Conservation (phyloP, 1,140 invertebrate species). For the Hylaeus volcanicus region DNA sequence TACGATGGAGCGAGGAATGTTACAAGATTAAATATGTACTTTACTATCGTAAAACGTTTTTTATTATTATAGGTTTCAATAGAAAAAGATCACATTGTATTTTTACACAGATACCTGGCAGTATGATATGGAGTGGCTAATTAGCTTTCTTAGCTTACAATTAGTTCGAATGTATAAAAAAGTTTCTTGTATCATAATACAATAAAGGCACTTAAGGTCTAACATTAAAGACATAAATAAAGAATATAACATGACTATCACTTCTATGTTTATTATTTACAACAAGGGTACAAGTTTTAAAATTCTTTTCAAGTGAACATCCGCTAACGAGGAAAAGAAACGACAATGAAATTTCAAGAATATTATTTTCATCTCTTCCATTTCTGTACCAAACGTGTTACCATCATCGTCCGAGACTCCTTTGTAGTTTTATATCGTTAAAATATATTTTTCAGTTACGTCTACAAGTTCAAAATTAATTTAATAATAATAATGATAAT, state of each 20-base stretch:
- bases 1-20: not conserved
- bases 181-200: constrained; percentile 53
- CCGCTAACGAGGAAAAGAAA: not conserved
- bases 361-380: not conserved
- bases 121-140: constrained; percentile 50
- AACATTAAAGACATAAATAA: constrained; percentile 55
- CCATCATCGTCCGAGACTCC: not conserved
- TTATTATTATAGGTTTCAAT: constrained; percentile 58
- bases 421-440: not conserved
- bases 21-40: not conserved
- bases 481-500: not conserved
- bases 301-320: not conserved
- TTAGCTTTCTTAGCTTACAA: constrained; percentile 15
- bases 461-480: not conserved
- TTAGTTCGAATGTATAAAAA: constrained; percentile 49
- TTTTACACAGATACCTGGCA: constrained; percentile 46
- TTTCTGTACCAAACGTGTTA: not conserved
- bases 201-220: constrained; percentile 66
- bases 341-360: constrained; percentile 14
- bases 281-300: constrained; percentile 39
- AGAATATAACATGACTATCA: constrained; percentile 46
- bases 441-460: constrained; percentile 13
- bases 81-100: constrained; percentile 58
- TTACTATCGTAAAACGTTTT: constrained; percentile 41
- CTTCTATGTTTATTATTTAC: constrained; percentile 57